Conservation (phyloP, 2,113 vertebrate species). For the Proteles cristata region DNA sequence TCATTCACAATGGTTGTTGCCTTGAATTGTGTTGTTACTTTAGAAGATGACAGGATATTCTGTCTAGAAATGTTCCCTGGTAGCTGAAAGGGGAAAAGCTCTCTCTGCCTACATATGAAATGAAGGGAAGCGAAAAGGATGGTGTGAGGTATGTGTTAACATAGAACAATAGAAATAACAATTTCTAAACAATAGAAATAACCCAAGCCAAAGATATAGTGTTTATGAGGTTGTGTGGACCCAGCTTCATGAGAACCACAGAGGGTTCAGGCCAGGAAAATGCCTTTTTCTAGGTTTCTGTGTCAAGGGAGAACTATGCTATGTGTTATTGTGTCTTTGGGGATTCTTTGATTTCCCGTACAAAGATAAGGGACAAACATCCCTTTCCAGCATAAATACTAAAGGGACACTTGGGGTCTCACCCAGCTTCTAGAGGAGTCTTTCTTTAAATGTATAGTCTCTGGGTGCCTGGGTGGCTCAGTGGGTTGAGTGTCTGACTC, state of each 20-base stretch:
- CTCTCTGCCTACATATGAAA: not conserved
- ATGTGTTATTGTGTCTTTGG: not conserved
- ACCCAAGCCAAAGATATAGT: not conserved
- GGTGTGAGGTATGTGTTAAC: not conserved
- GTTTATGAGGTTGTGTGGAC: not conserved
- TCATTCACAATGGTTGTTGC: not conserved
- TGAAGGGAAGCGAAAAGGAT: not conserved
- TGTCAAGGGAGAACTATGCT: not conserved
- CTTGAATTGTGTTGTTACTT: constrained; percentile 41
- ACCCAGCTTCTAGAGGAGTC: not conserved
- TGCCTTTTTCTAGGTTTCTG: not conserved
- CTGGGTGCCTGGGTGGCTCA: too few relatives aligned
- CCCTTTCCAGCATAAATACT: not conserved
- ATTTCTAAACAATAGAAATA: not conserved
- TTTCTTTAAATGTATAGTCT: not conserved
- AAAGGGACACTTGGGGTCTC: not conserved
- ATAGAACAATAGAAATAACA: not conserved
- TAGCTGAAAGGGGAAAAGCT: not conserved
- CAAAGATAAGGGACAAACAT: not conserved
- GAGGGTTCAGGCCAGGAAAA: not conserved
- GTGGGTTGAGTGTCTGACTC: too few relatives aligned
- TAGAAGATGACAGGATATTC: constrained; percentile 33
- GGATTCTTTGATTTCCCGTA: not conserved
- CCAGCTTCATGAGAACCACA: not conserved
- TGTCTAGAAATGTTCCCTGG: constrained; percentile 22